Conservation (phyloP, 1,140 invertebrate genomes). For the Xylocopa sonorina region DNA sequence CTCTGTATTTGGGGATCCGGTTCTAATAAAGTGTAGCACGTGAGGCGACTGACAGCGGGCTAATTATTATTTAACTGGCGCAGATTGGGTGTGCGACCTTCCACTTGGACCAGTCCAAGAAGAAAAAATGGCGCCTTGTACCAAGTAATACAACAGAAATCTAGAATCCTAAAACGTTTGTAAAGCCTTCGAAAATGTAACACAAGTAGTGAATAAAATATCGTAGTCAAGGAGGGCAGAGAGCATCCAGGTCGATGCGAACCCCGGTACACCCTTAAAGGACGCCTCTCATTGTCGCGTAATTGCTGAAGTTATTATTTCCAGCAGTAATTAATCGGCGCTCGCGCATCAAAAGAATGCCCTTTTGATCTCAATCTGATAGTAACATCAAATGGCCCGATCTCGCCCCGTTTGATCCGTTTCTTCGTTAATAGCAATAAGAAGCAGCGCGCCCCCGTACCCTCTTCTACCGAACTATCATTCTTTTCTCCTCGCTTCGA, state of each 20-base stretch:
- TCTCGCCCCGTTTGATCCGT: conserved; percentile 50
- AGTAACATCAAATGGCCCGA: conserved; percentile 50
- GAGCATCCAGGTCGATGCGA: not conserved
- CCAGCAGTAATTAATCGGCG: conserved; percentile 55
- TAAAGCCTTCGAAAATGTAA: too few relatives aligned
- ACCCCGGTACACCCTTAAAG: conserved; percentile 5
- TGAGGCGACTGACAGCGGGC: conserved; percentile 75
- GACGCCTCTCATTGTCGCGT: conserved; percentile 3
- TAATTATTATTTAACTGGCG: conserved; percentile 79
- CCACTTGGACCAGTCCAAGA: conserved; percentile 18
- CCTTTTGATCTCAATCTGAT: conserved; percentile 54
- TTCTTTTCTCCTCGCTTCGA: conserved; percentile 1
- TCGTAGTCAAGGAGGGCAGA: too few relatives aligned
- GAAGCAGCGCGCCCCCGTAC: not conserved
- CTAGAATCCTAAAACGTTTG: too few relatives aligned
- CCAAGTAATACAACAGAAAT: too few relatives aligned
- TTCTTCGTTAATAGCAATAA: conserved; percentile 46
- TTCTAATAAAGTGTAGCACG: conserved; percentile 80
- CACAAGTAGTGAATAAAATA: too few relatives aligned
- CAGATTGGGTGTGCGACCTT: conserved; percentile 21
- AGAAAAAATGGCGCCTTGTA: conserved; percentile 47
- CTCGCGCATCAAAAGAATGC: conserved; percentile 47
- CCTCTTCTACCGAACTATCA: not conserved
- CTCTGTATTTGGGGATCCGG: conserved; percentile 77
- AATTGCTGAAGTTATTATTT: conserved; percentile 57